Conservation (phyloP, 2,888 invertebrate genomes). For the Acanthosepion lycidas region DNA sequence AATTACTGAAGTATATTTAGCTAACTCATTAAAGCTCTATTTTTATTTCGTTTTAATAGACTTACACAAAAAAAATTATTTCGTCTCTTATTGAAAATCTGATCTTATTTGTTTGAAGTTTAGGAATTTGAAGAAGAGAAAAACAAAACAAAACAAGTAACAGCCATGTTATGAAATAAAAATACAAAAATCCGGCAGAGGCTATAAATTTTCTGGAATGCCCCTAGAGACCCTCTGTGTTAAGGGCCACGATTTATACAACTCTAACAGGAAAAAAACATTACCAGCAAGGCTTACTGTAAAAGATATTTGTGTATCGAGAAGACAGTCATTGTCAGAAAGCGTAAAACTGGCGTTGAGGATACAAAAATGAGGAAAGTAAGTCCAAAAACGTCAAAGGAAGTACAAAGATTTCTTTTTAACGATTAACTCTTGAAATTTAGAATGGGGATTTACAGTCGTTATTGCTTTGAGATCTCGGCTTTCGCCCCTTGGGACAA, state of each 20-base stretch:
- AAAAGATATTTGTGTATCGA: background rate
- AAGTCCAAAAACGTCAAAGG: background rate
- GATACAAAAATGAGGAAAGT: background rate
- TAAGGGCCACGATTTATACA: background rate
- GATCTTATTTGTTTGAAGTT: too few relatives aligned
- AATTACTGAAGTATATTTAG: too few relatives aligned
- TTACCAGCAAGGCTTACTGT: background rate
- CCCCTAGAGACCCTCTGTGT: background rate
- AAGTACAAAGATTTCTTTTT: too few relatives aligned
- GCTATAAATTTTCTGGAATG: background rate
- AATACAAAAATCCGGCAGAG: background rate
- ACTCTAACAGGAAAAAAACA: background rate
- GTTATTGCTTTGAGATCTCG: background rate
- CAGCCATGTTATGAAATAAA: too few relatives aligned
- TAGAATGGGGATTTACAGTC: background rate
- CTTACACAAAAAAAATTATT: too few relatives aligned
- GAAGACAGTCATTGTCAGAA: background rate
- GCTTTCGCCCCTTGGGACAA: background rate
- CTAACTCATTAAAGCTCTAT: too few relatives aligned
- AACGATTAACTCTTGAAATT: too few relatives aligned
- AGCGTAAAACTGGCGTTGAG: background rate
- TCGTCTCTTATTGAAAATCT: too few relatives aligned
- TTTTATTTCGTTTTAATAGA: too few relatives aligned
- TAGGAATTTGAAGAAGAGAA: too few relatives aligned
- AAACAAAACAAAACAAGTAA: too few relatives aligned